Evolutionary conservation across 2,888 invertebrate species (phyloP), one percentile per base, ranked within the genome.

Genomic region (Drosophila gaucha): DNA sequence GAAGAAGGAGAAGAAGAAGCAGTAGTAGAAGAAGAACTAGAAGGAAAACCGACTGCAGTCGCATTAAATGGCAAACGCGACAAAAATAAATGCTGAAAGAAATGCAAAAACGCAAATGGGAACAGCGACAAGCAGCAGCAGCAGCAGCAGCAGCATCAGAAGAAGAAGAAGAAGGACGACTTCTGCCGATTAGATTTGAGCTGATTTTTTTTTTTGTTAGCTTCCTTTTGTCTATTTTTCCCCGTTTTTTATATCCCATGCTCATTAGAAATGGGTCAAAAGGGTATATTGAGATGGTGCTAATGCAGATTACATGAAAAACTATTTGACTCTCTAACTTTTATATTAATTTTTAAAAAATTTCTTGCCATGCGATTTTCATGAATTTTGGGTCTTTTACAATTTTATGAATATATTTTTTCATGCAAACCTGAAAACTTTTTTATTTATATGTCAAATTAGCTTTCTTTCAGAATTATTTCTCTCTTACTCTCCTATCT

Each of bases 41-140:
- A 20, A 54, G 44, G 26, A 35, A 47, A 18, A 26, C 31, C 57
- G 12, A 72, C 63, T 74, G 74, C 71, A 74, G 72, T 59, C 55
- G 63, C 51, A 72, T 66, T 72, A 78, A 78, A 78, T 71, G 60
- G 47, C 75, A 75, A 80, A 74, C 38, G 55, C 65, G 56, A 68
- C 51, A 57, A 49, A 60, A 59, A 66, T 51, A 60, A 59, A 66
- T 51, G 18, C 55, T 41, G 46, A 52, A 52, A 51, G 47, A 41
- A 65, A 50, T 50, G 52, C 52, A 60, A 47, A 46, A 36, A 33
- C 26, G 6, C 31, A 44, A 67, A 66, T 52, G 26, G 30, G 36
- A 38, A 26, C 63, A 52, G n/a, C 33, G 31, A 28, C 43, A 47
- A 55, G 20, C 26, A 41, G 22, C 22, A 22, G 33, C 4, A 18